Percentiles rank a stretch among this genome's conserved stretches.
Conservation (phyloP, 1,140 invertebrate species). For the Schlechtendalia chinensis region DNA sequence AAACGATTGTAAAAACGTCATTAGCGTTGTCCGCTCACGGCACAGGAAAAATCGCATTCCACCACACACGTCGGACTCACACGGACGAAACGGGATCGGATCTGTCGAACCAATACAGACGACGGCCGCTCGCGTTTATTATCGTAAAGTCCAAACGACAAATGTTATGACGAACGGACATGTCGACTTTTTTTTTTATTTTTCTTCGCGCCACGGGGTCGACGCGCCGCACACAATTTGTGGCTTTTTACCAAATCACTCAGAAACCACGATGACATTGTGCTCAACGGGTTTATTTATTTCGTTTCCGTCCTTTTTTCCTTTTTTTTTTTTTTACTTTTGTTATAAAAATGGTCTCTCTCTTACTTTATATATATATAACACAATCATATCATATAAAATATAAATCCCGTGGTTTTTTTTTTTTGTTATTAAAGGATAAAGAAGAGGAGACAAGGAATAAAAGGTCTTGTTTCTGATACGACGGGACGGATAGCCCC, state of each 20-base stretch:
- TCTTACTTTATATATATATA: too few species aligned
- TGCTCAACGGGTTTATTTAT: slow-evolving; percentile 35
- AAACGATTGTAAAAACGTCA: too few species aligned
- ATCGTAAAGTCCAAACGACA: too few species aligned
- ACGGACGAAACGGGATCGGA: too few species aligned
- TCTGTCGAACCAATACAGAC: too few species aligned
- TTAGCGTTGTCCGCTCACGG: too few species aligned
- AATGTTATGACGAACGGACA: too few species aligned
- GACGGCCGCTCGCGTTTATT: too few species aligned
- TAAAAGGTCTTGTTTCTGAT: slow-evolving; percentile 35
- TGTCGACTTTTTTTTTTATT: neutral
- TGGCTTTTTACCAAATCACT: neutral
- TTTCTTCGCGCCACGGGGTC: neutral
- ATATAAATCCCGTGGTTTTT: slow-evolving; percentile 15
- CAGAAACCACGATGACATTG: neutral
- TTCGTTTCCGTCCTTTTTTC: neutral
- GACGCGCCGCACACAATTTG: neutral
- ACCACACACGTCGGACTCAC: too few species aligned
- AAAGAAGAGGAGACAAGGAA: neutral
- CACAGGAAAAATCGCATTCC: too few species aligned
- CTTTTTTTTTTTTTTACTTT: neutral
- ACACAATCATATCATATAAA: neutral
- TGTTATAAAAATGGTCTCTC: neutral
- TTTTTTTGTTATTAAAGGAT: slow-evolving; percentile 40
- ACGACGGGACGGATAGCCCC: slow-evolving; percentile 28